These are phyloP conservation scores for Riparia riparia DNA, from an alignment of 2,113 vertebrate species.

Conservation along the genomic window DNA sequence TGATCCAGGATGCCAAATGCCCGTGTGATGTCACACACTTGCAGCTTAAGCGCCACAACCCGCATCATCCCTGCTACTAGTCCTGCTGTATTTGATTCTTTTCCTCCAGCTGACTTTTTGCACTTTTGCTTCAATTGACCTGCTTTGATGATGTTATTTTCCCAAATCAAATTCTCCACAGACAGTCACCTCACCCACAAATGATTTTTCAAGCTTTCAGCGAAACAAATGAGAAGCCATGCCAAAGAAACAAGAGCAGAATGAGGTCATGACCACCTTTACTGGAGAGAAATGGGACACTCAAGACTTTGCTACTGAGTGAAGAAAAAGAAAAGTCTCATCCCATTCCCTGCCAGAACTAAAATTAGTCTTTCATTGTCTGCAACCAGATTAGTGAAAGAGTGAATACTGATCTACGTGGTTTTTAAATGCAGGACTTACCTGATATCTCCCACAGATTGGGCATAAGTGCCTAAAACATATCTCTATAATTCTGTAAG, in stretches of 20 bases:
- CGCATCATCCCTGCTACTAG: background rate
- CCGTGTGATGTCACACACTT: accelerated
- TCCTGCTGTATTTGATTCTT: background rate
- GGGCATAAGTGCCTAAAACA: accelerated
- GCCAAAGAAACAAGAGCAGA: background rate
- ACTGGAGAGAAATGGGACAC: background rate
- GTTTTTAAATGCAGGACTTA: background rate
- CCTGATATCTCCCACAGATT: background rate
- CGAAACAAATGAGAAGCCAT: background rate
- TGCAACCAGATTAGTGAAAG: background rate
- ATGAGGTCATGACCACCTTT: accelerated
- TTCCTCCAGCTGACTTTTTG: background rate
- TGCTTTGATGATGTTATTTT: background rate
- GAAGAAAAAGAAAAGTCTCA: background rate
- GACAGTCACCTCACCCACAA: background rate
- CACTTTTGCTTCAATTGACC: background rate
- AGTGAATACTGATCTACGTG: background rate
- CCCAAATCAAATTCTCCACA: background rate
- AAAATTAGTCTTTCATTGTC: background rate
- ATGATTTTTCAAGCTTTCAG: background rate
- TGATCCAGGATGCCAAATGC: background rate
- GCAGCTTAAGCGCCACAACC: background rate
- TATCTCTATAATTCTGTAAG: background rate
- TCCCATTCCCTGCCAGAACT: background rate
- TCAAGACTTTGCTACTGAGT: background rate